Percentiles rank a stretch among this genome's conserved stretches.
These are phyloP conservation scores for Parambassis ranga DNA, from an alignment of 2,797 vertebrate genomes.

Conservation along the genomic window DNA sequence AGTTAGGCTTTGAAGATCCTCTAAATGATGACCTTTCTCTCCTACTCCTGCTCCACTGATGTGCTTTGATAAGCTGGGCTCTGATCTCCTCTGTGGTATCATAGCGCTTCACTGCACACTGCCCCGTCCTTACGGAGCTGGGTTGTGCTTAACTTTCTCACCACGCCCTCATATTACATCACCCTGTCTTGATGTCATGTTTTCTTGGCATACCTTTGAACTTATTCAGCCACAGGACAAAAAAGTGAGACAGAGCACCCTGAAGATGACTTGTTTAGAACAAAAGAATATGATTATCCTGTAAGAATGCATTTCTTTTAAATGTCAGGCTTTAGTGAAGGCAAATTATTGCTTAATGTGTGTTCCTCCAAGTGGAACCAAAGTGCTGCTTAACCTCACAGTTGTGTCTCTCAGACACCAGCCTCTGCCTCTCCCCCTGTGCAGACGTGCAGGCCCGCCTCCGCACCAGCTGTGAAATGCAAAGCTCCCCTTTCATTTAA, in stretches of 20 bases:
- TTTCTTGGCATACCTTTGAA: conserved; percentile 59
- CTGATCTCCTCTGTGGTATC: conserved; percentile 66
- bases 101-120: conserved; percentile 43
- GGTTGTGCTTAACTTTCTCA: conserved; percentile 59
- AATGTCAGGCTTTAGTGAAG: conserved; percentile 6
- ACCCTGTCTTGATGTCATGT: conserved; percentile 53
- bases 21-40: conserved; percentile 71
- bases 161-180: conserved; percentile 66
- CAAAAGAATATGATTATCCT: conserved; percentile 4
- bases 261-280: conserved; percentile 10
- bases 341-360: conserved; percentile 29
- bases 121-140: conserved; percentile 11
- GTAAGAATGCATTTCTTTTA: neutral
- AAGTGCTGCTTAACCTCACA: conserved; percentile 66
- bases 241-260: conserved; percentile 5
- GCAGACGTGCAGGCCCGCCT: conserved; percentile 52
- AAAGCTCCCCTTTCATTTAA: conserved; percentile 72
- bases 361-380: conserved; percentile 59
- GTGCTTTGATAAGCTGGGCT: conserved; percentile 75
- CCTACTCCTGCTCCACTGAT: conserved; percentile 59
- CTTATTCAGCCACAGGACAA: conserved; percentile 34
- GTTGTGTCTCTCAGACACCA: conserved; percentile 53
- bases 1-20: conserved; percentile 71
- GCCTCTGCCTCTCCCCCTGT: conserved; percentile 41
- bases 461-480: conserved; percentile 74